Evolutionary conservation across 1,140 invertebrate species (phyloP), one percentile per base, ranked within the genome.

Genomic region (Thaumatotibia leucotreta): DNA sequence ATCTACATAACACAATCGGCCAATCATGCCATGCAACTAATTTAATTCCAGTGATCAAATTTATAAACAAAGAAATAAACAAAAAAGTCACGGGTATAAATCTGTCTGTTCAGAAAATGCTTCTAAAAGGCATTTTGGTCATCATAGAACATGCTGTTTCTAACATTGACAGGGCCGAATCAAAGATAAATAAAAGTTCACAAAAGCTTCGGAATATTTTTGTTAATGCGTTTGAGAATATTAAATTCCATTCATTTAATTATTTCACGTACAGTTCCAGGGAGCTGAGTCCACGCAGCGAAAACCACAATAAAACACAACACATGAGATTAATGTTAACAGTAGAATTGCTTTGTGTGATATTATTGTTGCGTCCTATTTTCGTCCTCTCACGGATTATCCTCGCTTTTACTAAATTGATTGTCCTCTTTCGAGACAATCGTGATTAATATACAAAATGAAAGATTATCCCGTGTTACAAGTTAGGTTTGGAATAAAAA

Each of bases 281-380:
- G 83, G 33, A 79, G 76, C 86, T 89, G 77, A 73, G 83, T 84
- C 80, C 84, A 54, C 71, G 81, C 81, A 82, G 83, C 52, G 70
- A 68, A 69, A 74, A 72, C 69, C 66, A 68, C 68, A 73, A 72
- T 70, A 69, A 76, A 79, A 77, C 69, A 70, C 68, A 75, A 66
- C 63, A 63, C 61, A 52, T 50, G 45, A 64, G 39, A 64, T 64
- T 64, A 64, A 52, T 50, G 14, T 64, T 49, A 50, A 64, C 35
- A 73, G 67, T 65, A 58, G 61, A 31, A 64, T 22, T 23, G 23
- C 61, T 35, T 63, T 63, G n/a, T 31, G 52, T n/a, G 11, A 58
- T 27, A 58, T 27, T 58, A 58, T 31, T 58, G 10, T 58, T 24
- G 23, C 52, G 14, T 27, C 11, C 23, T 24, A 24, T 58, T 27